Evolutionary conservation across 2,113 vertebrate species (phyloP).

Genomic region (Numenius arquata): DNA sequence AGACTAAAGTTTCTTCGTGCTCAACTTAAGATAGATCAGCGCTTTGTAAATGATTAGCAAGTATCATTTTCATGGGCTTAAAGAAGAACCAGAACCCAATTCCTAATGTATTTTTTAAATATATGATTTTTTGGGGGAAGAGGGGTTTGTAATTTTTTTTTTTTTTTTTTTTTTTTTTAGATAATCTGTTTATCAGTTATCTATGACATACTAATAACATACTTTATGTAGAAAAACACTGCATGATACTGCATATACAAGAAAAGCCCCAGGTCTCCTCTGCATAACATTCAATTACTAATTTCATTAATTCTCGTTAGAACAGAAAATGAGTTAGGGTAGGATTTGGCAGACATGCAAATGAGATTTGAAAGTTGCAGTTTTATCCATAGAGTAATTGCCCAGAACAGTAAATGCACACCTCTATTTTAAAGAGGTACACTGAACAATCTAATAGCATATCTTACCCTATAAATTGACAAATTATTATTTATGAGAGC

Average conservation of each 20-base stretch:
- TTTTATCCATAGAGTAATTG: neutral
- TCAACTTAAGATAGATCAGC: neutral
- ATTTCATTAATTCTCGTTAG: neutral
- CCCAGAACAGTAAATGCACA: neutral
- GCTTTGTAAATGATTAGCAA: neutral
- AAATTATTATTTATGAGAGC: slow-evolving; percentile 54
- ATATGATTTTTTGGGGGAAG: neutral
- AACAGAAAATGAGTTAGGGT: neutral
- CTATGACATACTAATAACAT: neutral
- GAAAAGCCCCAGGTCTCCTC: neutral
- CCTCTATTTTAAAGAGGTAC: neutral
- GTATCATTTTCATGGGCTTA: neutral
- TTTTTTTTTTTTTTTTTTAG: neutral
- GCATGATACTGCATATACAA: neutral
- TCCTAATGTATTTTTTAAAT: neutral
- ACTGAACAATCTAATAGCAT: neutral
- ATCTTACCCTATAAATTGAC: neutral
- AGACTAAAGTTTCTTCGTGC: neutral
- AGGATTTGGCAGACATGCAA: neutral
- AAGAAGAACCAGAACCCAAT: neutral
- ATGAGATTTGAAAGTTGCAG: neutral
- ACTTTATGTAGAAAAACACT: neutral
- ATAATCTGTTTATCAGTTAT: neutral
- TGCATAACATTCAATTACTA: neutral
- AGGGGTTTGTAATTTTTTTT: neutral